A percentile compares a stretch with the other conserved stretches of the same genome.
phyloP scores from a whole-genome alignment of 2,888 invertebrate species.

The Neoscelio sp. region DNA sequence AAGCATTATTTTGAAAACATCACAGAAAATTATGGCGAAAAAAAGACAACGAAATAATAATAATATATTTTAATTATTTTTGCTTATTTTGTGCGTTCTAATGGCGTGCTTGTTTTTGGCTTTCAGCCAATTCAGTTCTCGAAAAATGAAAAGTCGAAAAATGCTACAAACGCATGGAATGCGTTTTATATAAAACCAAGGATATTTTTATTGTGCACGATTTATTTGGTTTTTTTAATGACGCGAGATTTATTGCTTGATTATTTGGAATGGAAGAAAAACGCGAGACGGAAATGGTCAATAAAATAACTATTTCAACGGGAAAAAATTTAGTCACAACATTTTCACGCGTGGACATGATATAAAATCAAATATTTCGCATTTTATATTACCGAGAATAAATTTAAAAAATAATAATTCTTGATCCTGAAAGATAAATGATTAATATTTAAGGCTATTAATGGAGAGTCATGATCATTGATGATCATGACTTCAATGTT shows the following conservation, averaged over 20 bases:
- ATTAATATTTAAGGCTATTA: too few relatives aligned
- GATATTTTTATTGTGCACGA: constrained; percentile 13
- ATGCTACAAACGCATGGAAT: constrained; percentile 15
- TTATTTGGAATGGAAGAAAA: constrained; percentile 37
- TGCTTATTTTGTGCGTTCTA: neutral
- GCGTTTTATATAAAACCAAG: constrained; percentile 6
- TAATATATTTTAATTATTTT: neutral
- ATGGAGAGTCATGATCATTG: too few relatives aligned
- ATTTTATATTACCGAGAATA: too few relatives aligned
- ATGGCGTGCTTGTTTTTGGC: constrained; percentile 6
- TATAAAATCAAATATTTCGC: too few relatives aligned
- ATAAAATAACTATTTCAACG: constrained; percentile 18
- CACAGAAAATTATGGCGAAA: neutral
- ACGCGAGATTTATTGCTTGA: constrained; percentile 36
- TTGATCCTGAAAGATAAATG: too few relatives aligned
- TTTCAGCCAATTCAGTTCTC: neutral
- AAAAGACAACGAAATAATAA: neutral
- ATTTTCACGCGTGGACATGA: neutral
- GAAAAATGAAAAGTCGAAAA: constrained; percentile 30
- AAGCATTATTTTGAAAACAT: neutral
- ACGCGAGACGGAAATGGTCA: constrained; percentile 4
- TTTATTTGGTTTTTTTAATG: constrained; percentile 22
- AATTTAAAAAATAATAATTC: too few relatives aligned
- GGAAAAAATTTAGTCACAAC: constrained; percentile 21
- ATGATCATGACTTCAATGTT: too few relatives aligned